Percentiles rank a stretch among this genome's conserved stretches.
phyloP scores from a whole-genome alignment of 1,140 invertebrate genomes.

The Apocrypta bakeri region DNA sequence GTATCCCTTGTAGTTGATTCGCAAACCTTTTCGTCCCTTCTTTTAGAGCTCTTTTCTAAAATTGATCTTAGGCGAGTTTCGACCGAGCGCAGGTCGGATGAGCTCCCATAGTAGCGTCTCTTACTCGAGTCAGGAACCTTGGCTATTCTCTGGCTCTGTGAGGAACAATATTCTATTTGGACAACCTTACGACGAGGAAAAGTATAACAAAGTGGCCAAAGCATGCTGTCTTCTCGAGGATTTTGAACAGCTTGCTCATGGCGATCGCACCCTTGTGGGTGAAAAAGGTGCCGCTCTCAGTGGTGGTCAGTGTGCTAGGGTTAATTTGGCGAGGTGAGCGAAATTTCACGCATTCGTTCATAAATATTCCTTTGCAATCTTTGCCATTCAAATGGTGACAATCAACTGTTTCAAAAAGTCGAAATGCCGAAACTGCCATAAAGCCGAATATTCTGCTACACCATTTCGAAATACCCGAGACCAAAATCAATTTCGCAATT shows the following conservation, averaged over 20 bases:
- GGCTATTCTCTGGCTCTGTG: slow-evolving; percentile 71
- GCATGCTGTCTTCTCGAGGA: slow-evolving; percentile 87
- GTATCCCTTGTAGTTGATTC: slow-evolving; percentile 9
- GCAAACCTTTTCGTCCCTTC: slow-evolving; percentile 33
- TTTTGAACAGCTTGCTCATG: slow-evolving; percentile 82
- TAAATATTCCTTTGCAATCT: too few species aligned
- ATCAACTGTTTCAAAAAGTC: too few species aligned
- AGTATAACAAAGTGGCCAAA: slow-evolving; percentile 83
- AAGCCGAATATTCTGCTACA: too few species aligned
- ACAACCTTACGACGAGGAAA: slow-evolving; percentile 77
- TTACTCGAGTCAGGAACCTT: slow-evolving; percentile 86
- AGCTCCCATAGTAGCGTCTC: slow-evolving; percentile 78
- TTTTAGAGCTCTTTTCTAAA: slow-evolving; percentile 84
- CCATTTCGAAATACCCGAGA: too few species aligned
- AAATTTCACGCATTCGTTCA: too few species aligned
- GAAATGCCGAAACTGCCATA: too few species aligned
- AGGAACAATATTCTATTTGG: slow-evolving; percentile 70
- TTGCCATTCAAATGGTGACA: too few species aligned
- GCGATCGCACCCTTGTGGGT: slow-evolving; percentile 92
- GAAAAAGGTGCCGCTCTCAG: slow-evolving; percentile 87
- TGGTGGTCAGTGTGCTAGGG: slow-evolving; percentile 93
- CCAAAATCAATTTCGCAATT: too few species aligned
- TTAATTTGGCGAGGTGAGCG: slow-evolving; percentile 83
- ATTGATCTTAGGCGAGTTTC: slow-evolving; percentile 83
- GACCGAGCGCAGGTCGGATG: slow-evolving; percentile 78